These are phyloP conservation scores for Narcine bancroftii DNA, from an alignment of 2,113 vertebrate genomes.

Conservation along the genomic window DNA sequence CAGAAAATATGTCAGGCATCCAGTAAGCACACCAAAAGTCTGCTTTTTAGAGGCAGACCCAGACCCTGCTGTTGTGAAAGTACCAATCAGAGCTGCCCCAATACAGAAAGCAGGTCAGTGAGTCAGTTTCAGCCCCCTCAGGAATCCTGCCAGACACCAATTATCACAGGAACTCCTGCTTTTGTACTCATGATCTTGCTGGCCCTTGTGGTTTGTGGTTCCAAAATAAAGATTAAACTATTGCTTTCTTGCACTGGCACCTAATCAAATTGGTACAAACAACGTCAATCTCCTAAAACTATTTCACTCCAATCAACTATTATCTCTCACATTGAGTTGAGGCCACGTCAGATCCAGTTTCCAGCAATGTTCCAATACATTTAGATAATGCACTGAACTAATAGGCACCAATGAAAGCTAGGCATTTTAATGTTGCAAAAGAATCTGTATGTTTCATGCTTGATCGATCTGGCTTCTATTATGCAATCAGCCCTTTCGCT, in stretches of 20 bases:
- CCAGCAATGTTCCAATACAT: no score
- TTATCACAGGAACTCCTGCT: constrained; percentile 29
- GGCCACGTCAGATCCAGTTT: neutral
- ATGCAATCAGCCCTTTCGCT: neutral
- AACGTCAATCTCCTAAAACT: neutral
- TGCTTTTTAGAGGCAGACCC: constrained; percentile 23
- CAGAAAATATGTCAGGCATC: constrained; percentile 26
- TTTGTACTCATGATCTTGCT: constrained; percentile 29
- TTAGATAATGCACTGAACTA: neutral
- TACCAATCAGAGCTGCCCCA: constrained; percentile 25
- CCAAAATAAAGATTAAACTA: neutral
- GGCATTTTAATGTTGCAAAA: constrained; percentile 18
- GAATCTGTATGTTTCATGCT: constrained; percentile 4
- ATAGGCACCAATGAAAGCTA: neutral
- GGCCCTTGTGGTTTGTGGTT: neutral
- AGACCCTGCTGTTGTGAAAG: neutral
- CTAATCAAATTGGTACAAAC: neutral
- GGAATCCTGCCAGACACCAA: constrained; percentile 35
- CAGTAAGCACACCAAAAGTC: constrained; percentile 26
- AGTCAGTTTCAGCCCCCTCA: constrained; percentile 32
- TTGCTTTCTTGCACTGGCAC: neutral
- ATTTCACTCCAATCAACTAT: neutral
- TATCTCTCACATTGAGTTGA: neutral
- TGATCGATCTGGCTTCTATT: constrained; percentile 32
- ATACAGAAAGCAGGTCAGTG: constrained; percentile 16